Evolutionary conservation across 2,113 vertebrate genomes (phyloP), one percentile per base, ranked within the genome.

Genomic region (Atrichornis clamosus): DNA sequence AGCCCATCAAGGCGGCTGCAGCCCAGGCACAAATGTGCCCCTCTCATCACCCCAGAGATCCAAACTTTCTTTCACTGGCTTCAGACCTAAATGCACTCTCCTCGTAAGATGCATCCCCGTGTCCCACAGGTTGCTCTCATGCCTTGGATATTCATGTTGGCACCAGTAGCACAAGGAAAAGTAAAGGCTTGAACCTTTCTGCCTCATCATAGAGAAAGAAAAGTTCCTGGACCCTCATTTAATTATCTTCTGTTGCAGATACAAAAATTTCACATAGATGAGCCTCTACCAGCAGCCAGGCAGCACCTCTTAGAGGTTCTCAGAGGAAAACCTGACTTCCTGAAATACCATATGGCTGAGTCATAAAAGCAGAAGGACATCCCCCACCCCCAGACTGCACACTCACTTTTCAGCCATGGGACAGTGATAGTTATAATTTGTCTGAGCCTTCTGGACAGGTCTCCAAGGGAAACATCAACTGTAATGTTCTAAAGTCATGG

Each of bases 1-100:
- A 0, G 0, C 10, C 27, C 75, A 69, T 28, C 53, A 44, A 1
- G 0, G 0, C 30, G 58, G 52, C 49, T 56, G 22, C 79, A 83
- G 58, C 18, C 33, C 49, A 35, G 41, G 67, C 16, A 56, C 79
- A 64, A 14, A 4, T 0, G 4, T 33, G 13, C 5, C 27, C 10
- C 5, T 42, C 15, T 87, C 33, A 64, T 27, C 9, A 58, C 3
- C 3, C 20, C 50, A 73, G 42, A 12, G 28, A 67, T 49, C 9
- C 63, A 41, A 60, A 28, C 22, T 30, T 13, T 26, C 14, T 67
- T 84, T 44, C 65, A 33, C 19, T n/a, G 27, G 5, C 11, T 92
- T 79, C 52, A 79, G 41, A 49, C 5, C 27, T 44, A 35, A 65
- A 74, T 1, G 11, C 13, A 68, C 5, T 14, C n/a, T 8, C 18